Evolutionary conservation across 1,140 invertebrate species (phyloP).

Genomic region (Polyergus mexicanus): DNA sequence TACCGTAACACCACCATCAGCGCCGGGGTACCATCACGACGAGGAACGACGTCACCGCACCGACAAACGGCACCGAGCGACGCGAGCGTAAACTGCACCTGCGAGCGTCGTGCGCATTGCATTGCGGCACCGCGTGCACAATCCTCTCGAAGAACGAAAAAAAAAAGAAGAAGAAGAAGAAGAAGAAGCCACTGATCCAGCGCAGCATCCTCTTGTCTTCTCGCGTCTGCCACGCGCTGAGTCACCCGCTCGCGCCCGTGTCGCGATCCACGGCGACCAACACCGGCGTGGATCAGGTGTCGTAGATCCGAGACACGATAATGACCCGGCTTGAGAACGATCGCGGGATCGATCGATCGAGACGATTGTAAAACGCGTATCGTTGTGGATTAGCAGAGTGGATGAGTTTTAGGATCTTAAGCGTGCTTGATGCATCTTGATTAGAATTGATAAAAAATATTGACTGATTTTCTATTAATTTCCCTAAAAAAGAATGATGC

Average conservation of each 20-base stretch:
- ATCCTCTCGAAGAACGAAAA: background rate
- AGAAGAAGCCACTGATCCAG: background rate
- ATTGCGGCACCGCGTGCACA: background rate
- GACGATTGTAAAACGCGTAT: background rate
- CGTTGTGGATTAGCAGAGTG: background rate
- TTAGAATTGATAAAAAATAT: background rate
- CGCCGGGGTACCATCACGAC: constrained; percentile 57
- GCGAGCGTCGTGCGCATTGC: constrained; percentile 37
- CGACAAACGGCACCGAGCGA: constrained; percentile 63
- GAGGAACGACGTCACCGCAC: constrained; percentile 42
- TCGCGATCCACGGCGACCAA: background rate
- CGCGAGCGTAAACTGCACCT: constrained; percentile 58
- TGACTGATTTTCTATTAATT: background rate
- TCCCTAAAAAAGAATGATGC: background rate
- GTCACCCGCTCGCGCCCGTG: constrained; percentile 3
- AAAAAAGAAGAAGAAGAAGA: too few relatives aligned
- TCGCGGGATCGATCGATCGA: constrained; percentile 4
- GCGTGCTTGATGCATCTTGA: background rate
- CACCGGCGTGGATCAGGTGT: constrained; percentile 23
- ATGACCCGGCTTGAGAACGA: constrained; percentile 24
- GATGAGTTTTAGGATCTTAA: background rate
- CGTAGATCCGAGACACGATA: constrained; percentile 39
- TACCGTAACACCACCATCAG: constrained; percentile 84
- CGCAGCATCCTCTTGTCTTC: background rate
- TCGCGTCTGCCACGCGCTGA: background rate